These are phyloP conservation scores for Aphelenchoides besseyi DNA, from an alignment of 1,140 invertebrate genomes.

Conservation along the genomic window DNA sequence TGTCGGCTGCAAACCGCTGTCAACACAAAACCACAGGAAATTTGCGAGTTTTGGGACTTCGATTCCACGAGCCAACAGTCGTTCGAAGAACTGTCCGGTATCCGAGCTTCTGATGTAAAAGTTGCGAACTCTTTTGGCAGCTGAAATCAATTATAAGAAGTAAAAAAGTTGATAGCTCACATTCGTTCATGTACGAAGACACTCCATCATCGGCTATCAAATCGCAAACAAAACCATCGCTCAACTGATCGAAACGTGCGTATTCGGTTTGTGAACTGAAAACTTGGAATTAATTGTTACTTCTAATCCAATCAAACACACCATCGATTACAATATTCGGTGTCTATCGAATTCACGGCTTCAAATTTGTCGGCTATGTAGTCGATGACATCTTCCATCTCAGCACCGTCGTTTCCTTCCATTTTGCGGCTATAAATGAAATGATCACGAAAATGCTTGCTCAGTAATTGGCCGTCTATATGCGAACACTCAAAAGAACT, in stretches of 20 bases:
- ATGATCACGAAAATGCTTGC: too few species aligned
- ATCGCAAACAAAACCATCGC: neutral
- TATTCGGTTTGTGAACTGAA: slow-evolving; percentile 1
- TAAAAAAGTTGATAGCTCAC: neutral
- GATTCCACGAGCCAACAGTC: neutral
- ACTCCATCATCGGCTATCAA: neutral
- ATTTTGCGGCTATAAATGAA: too few species aligned
- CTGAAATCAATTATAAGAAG: neutral
- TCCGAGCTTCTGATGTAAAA: neutral
- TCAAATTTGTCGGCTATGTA: neutral
- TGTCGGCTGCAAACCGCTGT: neutral
- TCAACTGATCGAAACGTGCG: neutral
- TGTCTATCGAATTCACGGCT: slow-evolving; percentile 1
- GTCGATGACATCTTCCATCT: neutral
- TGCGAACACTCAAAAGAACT: too few species aligned
- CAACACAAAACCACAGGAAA: slow-evolving; percentile 17
- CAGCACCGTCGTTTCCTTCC: too few species aligned
- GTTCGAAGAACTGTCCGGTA: slow-evolving; percentile 11
- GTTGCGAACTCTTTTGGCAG: neutral
- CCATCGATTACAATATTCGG: slow-evolving; percentile 10
- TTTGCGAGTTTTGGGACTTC: neutral
- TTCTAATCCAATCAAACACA: neutral
- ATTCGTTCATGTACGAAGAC: too few species aligned
- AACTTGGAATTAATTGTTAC: neutral
- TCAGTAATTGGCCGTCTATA: too few species aligned